Evolutionary conservation across 1,140 invertebrate species (phyloP).

Genomic region (Drosophila littoralis): DNA sequence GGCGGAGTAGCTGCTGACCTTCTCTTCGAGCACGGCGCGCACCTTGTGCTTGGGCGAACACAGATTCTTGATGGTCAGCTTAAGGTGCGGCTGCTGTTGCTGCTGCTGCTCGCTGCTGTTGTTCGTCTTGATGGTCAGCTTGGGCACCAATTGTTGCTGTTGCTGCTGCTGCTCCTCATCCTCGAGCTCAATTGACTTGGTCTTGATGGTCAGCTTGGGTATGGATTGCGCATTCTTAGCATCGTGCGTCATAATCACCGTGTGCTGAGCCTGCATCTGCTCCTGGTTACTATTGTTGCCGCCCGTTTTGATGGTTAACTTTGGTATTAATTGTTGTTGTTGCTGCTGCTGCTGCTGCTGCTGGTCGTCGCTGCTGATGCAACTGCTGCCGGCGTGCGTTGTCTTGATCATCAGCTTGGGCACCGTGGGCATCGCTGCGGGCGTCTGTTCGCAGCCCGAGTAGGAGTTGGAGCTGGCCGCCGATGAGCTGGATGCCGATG

Average conservation of each 20-base stretch:
- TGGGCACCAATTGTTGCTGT: constrained; percentile 50
- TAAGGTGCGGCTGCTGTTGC: constrained; percentile 64
- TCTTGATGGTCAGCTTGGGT: constrained; percentile 75
- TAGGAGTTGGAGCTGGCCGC: constrained; percentile 47
- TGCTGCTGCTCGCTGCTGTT: constrained; percentile 39
- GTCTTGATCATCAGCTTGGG: constrained; percentile 83
- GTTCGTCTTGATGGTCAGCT: constrained; percentile 72
- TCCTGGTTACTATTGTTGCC: constrained; percentile 23
- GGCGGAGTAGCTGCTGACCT: constrained; percentile 11
- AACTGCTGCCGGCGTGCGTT: constrained; percentile 63
- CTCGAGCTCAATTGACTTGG: constrained; percentile 60
- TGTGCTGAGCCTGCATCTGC: constrained; percentile 58
- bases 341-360: constrained; percentile 19
- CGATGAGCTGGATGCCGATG: constrained; percentile 17
- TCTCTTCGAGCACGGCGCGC: constrained; percentile 74
- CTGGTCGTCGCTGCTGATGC: constrained; percentile 45
- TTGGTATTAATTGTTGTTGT: constrained; percentile 67
- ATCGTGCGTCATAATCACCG: constrained; percentile 79
- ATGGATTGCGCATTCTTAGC: constrained; percentile 69
- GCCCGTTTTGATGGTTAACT: constrained; percentile 75
- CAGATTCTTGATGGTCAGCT: constrained; percentile 80
- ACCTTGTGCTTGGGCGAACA: constrained; percentile 77
- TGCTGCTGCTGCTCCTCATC: constrained; percentile 42
- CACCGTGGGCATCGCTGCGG: constrained; percentile 50
- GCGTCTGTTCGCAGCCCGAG: constrained; percentile 42